Evolutionary conservation across 2,113 vertebrate species (phyloP), one percentile per base, ranked within the genome.

Genomic region (Fregetta grallaria): DNA sequence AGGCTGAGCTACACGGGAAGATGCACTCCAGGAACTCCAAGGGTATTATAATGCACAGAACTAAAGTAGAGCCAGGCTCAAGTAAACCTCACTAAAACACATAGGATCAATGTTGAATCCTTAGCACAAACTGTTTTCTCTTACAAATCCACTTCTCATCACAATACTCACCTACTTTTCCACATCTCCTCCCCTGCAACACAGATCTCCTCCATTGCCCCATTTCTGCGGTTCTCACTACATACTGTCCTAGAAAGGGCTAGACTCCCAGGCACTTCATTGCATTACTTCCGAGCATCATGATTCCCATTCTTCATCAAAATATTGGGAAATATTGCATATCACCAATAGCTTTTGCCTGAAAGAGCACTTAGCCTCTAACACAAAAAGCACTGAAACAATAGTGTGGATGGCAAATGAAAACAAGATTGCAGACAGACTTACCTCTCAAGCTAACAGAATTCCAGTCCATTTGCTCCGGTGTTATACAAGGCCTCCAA

Each of bases 341-440:
- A 63, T 40, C 32, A 32, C 27, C 11, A n/a, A n/a, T 3, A 77
- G 32, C 42, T 74, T 58, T 85, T 62, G 26, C 45, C 50, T 66
- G 50, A 81, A 80, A 49, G 36, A 70, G 11, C 15, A 17, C 21
- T 87, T 81, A 32, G 13, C 50, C 38, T 45, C 20, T 14, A 62
- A 62, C 27, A 56, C 34, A 61, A 52, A 90, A 59, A 67, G 21
- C 66, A 42, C n/a, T 15, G 45, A 76, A 91, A 91, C 15, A 56
- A 30, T 16, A 16, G 23, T 0, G 0, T 36, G 32, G 44, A 47
- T 11, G 13, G 23, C 1, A 1, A 71, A 56, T 9, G 19, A 59
- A 66, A 91, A 61, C 9, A 73, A 29, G 38, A 66, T 1, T 71
- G 38, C 65, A 73, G 52, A 45, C 29, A 45, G 79, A 68, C 32